Evolutionary conservation across 2,888 invertebrate genomes (phyloP).

Genomic region (Acrobasis consociella): DNA sequence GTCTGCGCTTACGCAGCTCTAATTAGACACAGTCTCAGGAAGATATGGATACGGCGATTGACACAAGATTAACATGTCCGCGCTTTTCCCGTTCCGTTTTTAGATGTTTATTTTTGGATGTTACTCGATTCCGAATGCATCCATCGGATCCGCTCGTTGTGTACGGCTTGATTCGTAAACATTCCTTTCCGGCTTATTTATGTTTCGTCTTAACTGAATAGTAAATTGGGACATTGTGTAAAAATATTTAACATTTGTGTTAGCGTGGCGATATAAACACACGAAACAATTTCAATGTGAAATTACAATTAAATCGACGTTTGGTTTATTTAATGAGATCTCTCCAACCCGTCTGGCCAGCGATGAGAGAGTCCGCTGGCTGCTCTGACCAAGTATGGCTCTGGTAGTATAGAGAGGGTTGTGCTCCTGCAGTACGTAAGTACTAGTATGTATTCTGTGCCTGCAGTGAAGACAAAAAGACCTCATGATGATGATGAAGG

Average conservation of each 20-base stretch:
- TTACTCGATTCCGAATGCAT: slow-evolving; percentile 24
- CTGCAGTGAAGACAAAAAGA: no score
- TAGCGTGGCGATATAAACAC: not conserved
- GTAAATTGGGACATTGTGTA: not conserved
- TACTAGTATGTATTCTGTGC: no score
- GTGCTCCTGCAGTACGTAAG: no score
- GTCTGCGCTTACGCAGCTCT: slow-evolving; percentile 25
- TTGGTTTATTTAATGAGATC: no score
- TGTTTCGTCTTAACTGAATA: slow-evolving; percentile 5
- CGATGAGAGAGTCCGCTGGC: no score
- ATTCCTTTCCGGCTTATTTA: slow-evolving; percentile 14
- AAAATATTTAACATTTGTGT: not conserved
- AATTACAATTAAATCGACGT: not conserved
- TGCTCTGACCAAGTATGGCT: no score
- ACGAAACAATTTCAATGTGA: not conserved
- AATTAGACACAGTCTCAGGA: slow-evolving; percentile 25
- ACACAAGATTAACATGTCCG: slow-evolving; percentile 33
- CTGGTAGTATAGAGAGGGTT: no score
- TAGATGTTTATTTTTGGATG: slow-evolving; percentile 26
- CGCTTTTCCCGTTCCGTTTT: slow-evolving; percentile 24
- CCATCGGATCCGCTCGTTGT: not conserved
- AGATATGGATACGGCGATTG: slow-evolving; percentile 9
- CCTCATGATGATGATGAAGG: no score
- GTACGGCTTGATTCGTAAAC: slow-evolving; percentile 19
- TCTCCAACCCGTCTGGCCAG: no score